phyloP scores from a whole-genome alignment of 2,888 invertebrate genomes.

The Therioaphis trifolii region DNA sequence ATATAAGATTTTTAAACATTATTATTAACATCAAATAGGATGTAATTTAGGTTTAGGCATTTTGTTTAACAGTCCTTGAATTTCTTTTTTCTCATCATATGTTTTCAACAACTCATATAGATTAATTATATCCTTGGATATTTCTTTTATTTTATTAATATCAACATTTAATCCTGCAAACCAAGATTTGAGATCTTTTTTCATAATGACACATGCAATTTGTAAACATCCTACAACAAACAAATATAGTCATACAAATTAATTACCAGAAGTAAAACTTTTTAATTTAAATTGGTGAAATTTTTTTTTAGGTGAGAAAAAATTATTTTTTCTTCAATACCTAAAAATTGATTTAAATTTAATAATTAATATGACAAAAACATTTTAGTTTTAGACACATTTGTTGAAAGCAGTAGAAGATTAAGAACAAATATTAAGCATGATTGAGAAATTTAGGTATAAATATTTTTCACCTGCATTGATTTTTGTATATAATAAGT shows the following conservation, averaged over 20 bases:
- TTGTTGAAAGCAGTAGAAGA: too few relatives aligned
- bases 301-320: too few relatives aligned
- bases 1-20: neutral
- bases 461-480: too few relatives aligned
- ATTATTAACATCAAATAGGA: slow-evolving; percentile 68
- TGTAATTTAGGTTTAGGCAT: slow-evolving; percentile 92
- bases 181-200: slow-evolving; percentile 94
- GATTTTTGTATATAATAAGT: too few relatives aligned
- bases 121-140: slow-evolving; percentile 90
- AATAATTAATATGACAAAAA: too few relatives aligned
- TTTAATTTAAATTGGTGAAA: too few relatives aligned
- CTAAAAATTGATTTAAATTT: too few relatives aligned
- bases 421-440: too few relatives aligned
- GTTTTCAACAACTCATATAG: slow-evolving; percentile 97
- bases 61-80: slow-evolving; percentile 89
- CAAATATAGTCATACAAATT: slow-evolving; percentile 35
- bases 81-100: slow-evolving; percentile 97
- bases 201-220: slow-evolving; percentile 92
- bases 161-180: slow-evolving; percentile 98
- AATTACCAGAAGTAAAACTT: too few relatives aligned
- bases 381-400: too few relatives aligned
- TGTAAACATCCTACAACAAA: slow-evolving; percentile 83
- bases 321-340: too few relatives aligned
- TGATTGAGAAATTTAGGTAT: too few relatives aligned
- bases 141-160: slow-evolving; percentile 97